Percentiles rank a stretch among this genome's conserved stretches.
Conservation (phyloP, 1,140 invertebrate species). For the Heliconius hermathena region DNA sequence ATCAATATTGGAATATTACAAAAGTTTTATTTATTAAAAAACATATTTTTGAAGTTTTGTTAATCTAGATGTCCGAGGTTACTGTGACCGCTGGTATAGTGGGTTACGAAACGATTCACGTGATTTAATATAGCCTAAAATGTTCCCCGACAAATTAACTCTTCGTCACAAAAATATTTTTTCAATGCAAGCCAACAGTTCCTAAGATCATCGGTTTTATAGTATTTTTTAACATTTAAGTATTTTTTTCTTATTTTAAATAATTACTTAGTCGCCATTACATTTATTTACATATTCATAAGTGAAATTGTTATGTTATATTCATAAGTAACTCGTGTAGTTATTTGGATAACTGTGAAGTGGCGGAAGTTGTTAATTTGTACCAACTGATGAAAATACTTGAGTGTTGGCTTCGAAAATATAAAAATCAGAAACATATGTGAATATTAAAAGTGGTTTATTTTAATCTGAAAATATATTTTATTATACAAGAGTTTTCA, state of each 20-base stretch:
- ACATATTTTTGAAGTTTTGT: too few relatives aligned
- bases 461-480: neutral
- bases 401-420: neutral
- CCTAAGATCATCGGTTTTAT: too few relatives aligned
- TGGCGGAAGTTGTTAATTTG: neutral
- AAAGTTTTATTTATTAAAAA: neutral
- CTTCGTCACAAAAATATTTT: too few relatives aligned
- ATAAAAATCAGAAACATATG: neutral
- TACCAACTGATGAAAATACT: neutral
- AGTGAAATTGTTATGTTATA: neutral
- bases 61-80: too few relatives aligned
- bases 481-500: neutral
- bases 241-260: neutral
- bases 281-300: neutral
- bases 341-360: neutral
- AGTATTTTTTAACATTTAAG: neutral
- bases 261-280: neutral
- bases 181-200: too few relatives aligned
- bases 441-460: neutral
- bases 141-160: too few relatives aligned
- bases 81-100: too few relatives aligned
- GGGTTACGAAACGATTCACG: too few relatives aligned
- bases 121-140: too few relatives aligned
- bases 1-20: neutral
- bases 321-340: neutral